phyloP scores from a whole-genome alignment of 2,797 vertebrate genomes.

The Myotis findleyi region DNA sequence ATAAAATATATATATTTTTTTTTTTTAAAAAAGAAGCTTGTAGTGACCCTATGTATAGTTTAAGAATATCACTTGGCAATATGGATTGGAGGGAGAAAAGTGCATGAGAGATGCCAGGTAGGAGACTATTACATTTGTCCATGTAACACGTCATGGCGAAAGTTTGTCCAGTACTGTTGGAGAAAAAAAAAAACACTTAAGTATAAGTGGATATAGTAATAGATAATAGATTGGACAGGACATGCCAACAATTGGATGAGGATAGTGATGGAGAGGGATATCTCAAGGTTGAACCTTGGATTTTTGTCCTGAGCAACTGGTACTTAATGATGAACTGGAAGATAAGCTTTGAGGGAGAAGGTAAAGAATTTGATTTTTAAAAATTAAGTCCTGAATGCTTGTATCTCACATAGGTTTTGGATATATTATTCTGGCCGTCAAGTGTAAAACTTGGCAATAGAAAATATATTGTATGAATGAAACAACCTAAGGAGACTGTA shows the following conservation, averaged over 20 bases:
- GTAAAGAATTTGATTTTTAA: neutral
- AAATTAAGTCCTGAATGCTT: neutral
- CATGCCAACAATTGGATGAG: neutral
- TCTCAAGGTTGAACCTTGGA: neutral
- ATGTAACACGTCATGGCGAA: neutral
- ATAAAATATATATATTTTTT: too few relatives aligned
- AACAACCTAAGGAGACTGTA: neutral
- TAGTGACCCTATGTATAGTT: neutral
- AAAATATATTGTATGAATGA: neutral
- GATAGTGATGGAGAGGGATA: neutral
- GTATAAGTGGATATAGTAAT: neutral
- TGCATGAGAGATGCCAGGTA: neutral
- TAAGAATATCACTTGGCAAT: neutral
- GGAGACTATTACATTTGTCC: neutral
- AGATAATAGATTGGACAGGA: neutral
- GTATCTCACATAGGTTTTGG: neutral
- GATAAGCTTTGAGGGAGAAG: neutral
- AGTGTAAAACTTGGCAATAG: neutral
- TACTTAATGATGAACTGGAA: neutral
- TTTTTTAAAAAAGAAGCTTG: neutral
- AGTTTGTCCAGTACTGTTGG: neutral
- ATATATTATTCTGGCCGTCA: neutral
- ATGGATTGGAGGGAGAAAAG: neutral
- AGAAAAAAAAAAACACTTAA: neutral
- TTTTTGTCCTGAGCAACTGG: neutral